These are phyloP conservation scores for Oscheius sp. DNA, from an alignment of 2,888 invertebrate species.

Conservation along the genomic window DNA sequence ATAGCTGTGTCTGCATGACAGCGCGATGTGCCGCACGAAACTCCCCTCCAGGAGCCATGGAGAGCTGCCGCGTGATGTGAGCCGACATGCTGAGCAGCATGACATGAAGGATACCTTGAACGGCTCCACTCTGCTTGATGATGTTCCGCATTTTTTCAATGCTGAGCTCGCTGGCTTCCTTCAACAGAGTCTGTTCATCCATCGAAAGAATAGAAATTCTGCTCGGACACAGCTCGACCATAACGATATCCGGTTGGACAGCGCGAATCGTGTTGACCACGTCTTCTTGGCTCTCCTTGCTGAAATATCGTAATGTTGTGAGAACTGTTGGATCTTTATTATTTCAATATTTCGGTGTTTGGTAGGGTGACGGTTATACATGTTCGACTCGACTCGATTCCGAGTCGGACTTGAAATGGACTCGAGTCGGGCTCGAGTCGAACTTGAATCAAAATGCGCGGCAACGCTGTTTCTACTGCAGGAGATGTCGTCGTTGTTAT, in stretches of 20 bases:
- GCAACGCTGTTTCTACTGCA: too few species aligned
- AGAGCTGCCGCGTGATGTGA: constrained; percentile 87
- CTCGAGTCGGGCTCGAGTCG: too few species aligned
- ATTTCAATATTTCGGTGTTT: neutral
- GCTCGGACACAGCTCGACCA: constrained; percentile 92
- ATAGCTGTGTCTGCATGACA: constrained; percentile 78
- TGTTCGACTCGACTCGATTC: too few species aligned
- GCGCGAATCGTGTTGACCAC: constrained; percentile 83
- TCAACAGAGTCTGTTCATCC: constrained; percentile 89
- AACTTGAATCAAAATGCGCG: too few species aligned
- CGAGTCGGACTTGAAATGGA: too few species aligned
- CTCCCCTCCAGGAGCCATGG: constrained; percentile 98
- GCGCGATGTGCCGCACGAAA: constrained; percentile 86
- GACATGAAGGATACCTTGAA: constrained; percentile 89
- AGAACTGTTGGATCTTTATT: neutral
- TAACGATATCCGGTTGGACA: constrained; percentile 86
- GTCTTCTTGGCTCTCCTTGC: constrained; percentile 92
- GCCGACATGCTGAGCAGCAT: constrained; percentile 90
- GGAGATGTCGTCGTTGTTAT: too few species aligned
- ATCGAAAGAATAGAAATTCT: constrained; percentile 88
- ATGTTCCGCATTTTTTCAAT: constrained; percentile 81
- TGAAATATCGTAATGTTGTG: constrained; percentile 74
- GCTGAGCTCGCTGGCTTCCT: constrained; percentile 89
- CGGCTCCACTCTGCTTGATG: constrained; percentile 81
- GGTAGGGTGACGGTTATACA: too few species aligned